Base-by-base conservation (phyloP, 1,140 invertebrate species). In the Trichogramma pretiosum region DNA sequence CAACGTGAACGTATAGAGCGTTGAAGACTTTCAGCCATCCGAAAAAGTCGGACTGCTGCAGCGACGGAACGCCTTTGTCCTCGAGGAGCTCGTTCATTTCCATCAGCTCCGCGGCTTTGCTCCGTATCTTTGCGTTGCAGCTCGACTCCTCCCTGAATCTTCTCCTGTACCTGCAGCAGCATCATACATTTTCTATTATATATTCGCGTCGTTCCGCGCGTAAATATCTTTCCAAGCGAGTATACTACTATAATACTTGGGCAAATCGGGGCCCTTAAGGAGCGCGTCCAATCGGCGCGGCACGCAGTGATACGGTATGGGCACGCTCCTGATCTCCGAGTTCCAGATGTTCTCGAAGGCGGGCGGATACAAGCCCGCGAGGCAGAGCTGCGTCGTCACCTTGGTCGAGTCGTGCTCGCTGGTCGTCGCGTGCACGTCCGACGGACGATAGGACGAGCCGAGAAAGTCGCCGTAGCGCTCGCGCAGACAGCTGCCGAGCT, bases 321-420 rank as follows among this genome's bases (percentile, higher is more conserved):
- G 77, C 54, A 76, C 71, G 76, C 77, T 78, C 23, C 67, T 63
- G 11, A 77, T 50, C 14, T 56, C 24, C 9, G 72, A 61, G 45
- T 73, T 63, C 74, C 74, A 77, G 21, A 54, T 56, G 39, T 76
- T 70, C 1, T 63, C 55, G 3, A 54, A 52, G 28, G 56, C 46
- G 3, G 76, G 77, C 28, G 74, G 74, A 49, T 70, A 77, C 44
- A 79, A 49, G 3, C 69, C 75, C 0, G 75, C 69, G 16, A 80
- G 52, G 1, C 72, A 71, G 1, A 76, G 58, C 22, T 76, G 58
- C 1, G 63, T 68, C 3, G 71, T 74, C 76, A 77, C 78, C 58
- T 77, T 75, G 2, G 77, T 78, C 7, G 77, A 61, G 10, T 71
- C 70, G 46, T 61, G 74, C 48, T 77, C 67, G 13, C 70, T 74